Percentiles rank a stretch among this genome's conserved stretches.
Conservation (phyloP, 2,797 vertebrate species). For the Malurus splendens region DNA sequence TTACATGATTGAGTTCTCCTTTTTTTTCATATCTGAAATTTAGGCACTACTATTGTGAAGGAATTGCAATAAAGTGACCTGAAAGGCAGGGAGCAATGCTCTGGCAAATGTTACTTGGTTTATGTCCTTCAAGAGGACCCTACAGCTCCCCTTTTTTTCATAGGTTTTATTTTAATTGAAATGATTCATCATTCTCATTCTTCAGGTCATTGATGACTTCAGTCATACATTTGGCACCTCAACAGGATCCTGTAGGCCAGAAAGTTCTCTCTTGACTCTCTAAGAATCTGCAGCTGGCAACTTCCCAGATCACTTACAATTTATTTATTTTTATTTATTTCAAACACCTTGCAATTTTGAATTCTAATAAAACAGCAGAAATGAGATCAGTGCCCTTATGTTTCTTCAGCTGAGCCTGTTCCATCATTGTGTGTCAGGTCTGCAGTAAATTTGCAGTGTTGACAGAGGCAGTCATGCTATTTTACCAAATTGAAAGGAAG, state of each 20-base stretch:
- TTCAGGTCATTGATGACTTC: not conserved
- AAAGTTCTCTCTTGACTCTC: not conserved
- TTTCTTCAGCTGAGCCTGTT: not conserved
- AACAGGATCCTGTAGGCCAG: not conserved
- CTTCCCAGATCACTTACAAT: not conserved
- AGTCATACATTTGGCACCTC: rapidly evolving
- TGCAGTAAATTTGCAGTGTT: slow-evolving; percentile 20
- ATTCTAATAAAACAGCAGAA: slow-evolving; percentile 3
- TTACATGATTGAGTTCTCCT: not conserved
- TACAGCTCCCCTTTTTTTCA: not conserved
- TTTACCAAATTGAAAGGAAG: not conserved
- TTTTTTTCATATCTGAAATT: not conserved
- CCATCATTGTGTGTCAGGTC: not conserved
- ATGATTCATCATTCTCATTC: not conserved
- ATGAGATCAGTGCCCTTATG: not conserved
- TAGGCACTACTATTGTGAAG: not conserved
- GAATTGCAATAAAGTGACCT: not conserved
- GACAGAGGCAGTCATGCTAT: slow-evolving; percentile 3
- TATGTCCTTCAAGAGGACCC: not conserved
- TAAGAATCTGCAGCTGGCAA: not conserved
- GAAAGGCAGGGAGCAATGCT: not conserved
- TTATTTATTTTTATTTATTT: not conserved
- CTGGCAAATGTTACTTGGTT: not conserved
- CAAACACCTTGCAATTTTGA: slow-evolving; percentile 21
- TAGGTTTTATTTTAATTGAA: not conserved